These are phyloP conservation scores for Corydoras sp. DNA, from an alignment of 2,113 vertebrate species.

Conservation along the genomic window DNA sequence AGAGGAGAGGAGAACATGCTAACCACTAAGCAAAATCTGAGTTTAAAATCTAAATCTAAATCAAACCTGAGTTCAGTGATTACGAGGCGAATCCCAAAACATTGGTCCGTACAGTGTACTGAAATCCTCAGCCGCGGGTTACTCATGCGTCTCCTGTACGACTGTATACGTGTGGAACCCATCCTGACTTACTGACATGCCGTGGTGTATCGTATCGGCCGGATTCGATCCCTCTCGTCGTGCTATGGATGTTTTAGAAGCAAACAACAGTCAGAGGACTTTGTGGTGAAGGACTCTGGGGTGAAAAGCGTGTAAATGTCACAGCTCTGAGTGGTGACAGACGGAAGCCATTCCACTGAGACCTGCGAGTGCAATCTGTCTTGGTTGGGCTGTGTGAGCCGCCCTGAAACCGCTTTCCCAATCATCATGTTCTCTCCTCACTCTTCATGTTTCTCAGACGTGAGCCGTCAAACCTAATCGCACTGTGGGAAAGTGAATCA, in stretches of 20 bases:
- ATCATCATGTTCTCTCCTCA: conserved; percentile 1
- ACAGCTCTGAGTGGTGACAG: conserved; percentile 13
- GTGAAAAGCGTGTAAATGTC: conserved; percentile 12
- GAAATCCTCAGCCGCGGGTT: too few species aligned
- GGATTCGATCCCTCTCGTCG: too few species aligned
- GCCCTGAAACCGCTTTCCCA: conserved; percentile 12
- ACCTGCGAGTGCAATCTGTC: neutral
- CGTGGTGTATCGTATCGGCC: neutral
- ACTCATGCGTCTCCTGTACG: too few species aligned
- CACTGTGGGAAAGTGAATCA: conserved; percentile 6
- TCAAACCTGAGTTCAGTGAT: too few species aligned
- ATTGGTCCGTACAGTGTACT: too few species aligned
- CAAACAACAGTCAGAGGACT: neutral
- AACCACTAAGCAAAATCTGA: too few species aligned
- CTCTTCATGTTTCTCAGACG: neutral
- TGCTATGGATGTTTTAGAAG: neutral
- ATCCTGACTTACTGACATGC: neutral
- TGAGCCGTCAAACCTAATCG: neutral
- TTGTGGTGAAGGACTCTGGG: neutral
- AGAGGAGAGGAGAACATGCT: too few species aligned
- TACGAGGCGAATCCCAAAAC: too few species aligned
- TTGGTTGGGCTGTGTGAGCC: conserved; percentile 18
- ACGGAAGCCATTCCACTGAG: conserved; percentile 1
- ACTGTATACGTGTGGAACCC: too few species aligned
- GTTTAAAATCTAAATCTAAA: too few species aligned